Evolutionary conservation across 2,797 vertebrate genomes (phyloP).

Genomic region (Coracias cyanogaster): DNA sequence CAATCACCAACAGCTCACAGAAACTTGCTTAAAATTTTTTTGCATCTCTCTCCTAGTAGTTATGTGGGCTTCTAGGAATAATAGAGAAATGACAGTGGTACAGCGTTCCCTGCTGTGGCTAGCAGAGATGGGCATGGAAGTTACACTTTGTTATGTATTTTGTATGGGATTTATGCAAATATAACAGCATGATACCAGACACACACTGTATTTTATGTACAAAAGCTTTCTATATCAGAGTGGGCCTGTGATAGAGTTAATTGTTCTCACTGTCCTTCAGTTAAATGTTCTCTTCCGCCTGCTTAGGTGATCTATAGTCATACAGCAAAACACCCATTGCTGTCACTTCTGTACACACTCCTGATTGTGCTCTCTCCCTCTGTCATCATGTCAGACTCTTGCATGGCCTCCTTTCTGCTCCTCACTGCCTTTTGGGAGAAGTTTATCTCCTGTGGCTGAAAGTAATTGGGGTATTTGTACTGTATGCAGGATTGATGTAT

Average conservation of each 20-base stretch:
- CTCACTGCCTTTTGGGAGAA: constrained; percentile 9
- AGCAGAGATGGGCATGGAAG: neutral
- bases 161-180: constrained; percentile 41
- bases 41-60: neutral
- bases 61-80: neutral
- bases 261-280: neutral
- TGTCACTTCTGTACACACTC: neutral
- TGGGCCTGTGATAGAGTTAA: neutral
- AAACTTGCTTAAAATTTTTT: neutral
- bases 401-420: neutral
- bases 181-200: neutral
- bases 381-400: neutral
- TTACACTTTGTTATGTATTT: constrained; percentile 17
- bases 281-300: neutral
- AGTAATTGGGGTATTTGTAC: constrained; percentile 49
- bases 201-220: neutral
- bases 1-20: neutral
- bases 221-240: neutral
- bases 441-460: constrained; percentile 40
- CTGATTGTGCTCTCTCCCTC: neutral
- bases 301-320: neutral
- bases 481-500: constrained; percentile 73
- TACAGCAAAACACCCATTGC: accelerated
- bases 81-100: constrained; percentile 20
- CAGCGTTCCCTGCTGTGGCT: constrained; percentile 12